Evolutionary conservation across 2,888 invertebrate species (phyloP).

Genomic region (Ceramica pisi): DNA sequence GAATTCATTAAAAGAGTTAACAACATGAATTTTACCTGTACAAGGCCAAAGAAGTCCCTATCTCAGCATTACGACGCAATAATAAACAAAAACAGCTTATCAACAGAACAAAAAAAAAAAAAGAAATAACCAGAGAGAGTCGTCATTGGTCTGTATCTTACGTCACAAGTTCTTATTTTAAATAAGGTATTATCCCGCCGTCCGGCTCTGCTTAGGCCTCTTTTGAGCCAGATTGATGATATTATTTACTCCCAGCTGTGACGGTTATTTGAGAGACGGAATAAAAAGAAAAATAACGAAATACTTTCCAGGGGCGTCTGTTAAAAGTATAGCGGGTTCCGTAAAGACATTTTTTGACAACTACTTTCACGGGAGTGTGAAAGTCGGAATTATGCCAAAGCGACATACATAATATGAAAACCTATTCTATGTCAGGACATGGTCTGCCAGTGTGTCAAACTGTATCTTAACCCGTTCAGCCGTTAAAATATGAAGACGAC

Average conservation of each 20-base stretch:
- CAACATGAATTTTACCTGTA: no score
- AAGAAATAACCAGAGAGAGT: neutral
- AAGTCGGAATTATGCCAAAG: no score
- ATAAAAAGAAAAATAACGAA: conserved; percentile 42
- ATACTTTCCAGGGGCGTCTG: neutral
- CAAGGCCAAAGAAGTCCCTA: no score
- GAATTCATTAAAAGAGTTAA: no score
- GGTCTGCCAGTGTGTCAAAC: no score
- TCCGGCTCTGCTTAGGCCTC: conserved; percentile 40
- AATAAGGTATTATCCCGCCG: conserved; percentile 61
- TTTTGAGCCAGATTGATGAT: conserved; percentile 67
- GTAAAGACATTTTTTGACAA: conserved; percentile 14
- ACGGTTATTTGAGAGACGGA: conserved; percentile 38
- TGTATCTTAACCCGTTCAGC: no score
- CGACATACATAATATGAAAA: no score
- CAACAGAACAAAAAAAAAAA: neutral
- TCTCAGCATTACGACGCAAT: no score
- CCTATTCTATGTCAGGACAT: neutral
- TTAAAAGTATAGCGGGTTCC: neutral
- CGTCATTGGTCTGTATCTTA: conserved; percentile 7
- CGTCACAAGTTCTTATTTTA: conserved; percentile 53
- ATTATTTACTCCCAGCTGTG: conserved; percentile 62
- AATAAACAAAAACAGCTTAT: neutral
- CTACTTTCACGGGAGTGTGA: no score
- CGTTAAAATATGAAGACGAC: no score